phyloP scores from a whole-genome alignment of 1,140 invertebrate species.

The Trichogramma pretiosum region DNA sequence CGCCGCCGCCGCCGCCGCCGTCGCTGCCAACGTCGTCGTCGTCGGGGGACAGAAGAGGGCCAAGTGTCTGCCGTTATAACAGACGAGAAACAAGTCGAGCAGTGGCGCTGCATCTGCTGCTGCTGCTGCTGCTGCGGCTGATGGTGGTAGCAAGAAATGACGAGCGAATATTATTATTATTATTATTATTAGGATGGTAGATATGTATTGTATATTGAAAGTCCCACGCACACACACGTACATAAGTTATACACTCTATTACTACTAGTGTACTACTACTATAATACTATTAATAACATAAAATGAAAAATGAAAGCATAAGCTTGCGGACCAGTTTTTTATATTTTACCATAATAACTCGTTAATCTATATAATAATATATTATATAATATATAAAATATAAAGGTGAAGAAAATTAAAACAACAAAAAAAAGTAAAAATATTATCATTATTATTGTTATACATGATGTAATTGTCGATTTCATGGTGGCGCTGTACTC shows the following conservation, averaged over 20 bases:
- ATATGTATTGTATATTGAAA: not conserved
- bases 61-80: slow-evolving; percentile 44
- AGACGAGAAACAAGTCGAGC: slow-evolving; percentile 5
- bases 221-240: not conserved
- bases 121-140: too few relatives aligned
- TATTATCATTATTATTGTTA: too few relatives aligned
- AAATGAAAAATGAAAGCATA: too few relatives aligned
- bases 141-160: too few relatives aligned
- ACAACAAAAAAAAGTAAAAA: too few relatives aligned
- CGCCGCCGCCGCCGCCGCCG: slow-evolving; percentile 23
- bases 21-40: slow-evolving; percentile 37
- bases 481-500: too few relatives aligned
- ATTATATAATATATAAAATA: not conserved
- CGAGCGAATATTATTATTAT: too few relatives aligned
- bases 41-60: slow-evolving; percentile 34
- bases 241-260: slow-evolving; percentile 2
- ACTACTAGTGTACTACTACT: too few relatives aligned
- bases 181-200: not conserved
- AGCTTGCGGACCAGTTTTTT: slow-evolving; percentile 29
- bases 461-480: slow-evolving; percentile 6
- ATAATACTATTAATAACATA: not conserved
- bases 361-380: too few relatives aligned
- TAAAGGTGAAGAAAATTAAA: not conserved
- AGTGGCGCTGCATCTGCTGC: too few relatives aligned
- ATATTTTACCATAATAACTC: slow-evolving; percentile 24